Conservation (phyloP, 1,140 invertebrate species). For the Heliconius congener region DNA sequence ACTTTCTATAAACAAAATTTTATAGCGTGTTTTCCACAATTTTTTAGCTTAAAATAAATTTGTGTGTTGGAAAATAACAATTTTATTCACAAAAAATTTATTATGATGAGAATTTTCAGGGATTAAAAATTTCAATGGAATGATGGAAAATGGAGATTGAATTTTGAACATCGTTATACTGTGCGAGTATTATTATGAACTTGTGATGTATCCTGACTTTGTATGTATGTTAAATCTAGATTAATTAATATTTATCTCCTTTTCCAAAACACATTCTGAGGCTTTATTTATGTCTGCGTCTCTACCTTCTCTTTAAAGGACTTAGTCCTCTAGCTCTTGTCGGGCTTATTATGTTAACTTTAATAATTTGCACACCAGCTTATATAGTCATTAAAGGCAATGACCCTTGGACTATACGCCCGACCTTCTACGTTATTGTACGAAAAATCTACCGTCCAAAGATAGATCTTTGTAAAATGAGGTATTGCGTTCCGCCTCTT, state of each 20-base stretch:
- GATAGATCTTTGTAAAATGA: no score
- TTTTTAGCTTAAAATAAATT: neutral
- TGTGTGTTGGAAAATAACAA: neutral
- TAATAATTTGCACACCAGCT: no score
- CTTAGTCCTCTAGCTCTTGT: no score
- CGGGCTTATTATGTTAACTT: no score
- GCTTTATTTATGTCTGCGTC: no score
- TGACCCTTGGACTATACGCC: no score
- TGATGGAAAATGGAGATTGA: constrained; percentile 1
- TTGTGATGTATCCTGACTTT: neutral
- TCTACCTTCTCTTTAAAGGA: no score
- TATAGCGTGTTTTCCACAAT: neutral
- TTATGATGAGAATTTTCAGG: neutral
- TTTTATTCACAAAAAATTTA: neutral
- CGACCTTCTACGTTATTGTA: no score
- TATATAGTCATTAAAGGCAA: no score
- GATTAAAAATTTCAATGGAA: constrained; percentile 2
- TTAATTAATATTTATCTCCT: no score
- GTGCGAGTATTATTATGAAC: neutral
- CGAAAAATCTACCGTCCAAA: no score
- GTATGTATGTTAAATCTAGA: neutral
- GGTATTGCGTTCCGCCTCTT: no score
- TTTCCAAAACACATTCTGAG: neutral
- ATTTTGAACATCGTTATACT: neutral
- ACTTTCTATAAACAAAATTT: neutral